A percentile compares a stretch with the other conserved stretches of the same genome.
Evolutionary conservation across 2,888 invertebrate genomes (phyloP).

Genomic region (Schizaphis graminum): DNA sequence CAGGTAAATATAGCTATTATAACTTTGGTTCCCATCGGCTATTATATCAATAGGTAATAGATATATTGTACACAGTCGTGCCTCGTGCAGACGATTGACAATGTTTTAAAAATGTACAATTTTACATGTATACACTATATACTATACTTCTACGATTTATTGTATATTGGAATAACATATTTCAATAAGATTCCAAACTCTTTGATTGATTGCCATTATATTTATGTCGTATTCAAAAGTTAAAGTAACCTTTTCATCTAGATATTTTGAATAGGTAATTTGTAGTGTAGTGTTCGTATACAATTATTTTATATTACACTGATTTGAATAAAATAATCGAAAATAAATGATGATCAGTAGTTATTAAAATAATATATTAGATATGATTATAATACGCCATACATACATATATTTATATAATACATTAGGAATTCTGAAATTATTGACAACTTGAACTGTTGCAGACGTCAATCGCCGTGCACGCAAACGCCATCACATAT

Average conservation of each 20-base stretch:
- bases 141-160: background rate
- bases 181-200: background rate
- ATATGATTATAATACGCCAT: background rate
- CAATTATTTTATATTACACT: background rate
- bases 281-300: background rate
- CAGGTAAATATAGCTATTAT: constrained; percentile 74
- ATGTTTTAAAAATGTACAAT: background rate
- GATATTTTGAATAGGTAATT: background rate
- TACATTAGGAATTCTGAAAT: background rate
- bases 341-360: background rate
- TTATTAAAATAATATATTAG: background rate
- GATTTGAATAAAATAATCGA: background rate
- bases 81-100: background rate
- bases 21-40: background rate
- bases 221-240: background rate
- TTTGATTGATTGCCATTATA: background rate
- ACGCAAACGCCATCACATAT: background rate
- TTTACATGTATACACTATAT: background rate
- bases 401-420: background rate
- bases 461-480: background rate
- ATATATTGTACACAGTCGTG: background rate
- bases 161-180: background rate
- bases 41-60: background rate
- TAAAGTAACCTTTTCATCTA: background rate
- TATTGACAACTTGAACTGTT: background rate